phyloP scores from a whole-genome alignment of 2,888 invertebrate species.

The Chloroclystis v-ata region DNA sequence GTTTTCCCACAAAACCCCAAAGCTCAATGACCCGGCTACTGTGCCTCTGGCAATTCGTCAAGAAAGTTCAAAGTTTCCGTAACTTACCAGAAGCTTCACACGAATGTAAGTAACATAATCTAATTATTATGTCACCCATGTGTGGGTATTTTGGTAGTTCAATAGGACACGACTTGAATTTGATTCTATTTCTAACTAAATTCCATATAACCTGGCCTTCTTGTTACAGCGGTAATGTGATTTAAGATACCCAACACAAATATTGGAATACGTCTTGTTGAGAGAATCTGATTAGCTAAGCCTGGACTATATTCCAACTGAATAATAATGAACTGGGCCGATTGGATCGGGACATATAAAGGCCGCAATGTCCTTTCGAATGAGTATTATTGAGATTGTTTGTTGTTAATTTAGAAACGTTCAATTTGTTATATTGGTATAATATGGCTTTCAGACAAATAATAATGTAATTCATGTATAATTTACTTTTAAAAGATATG shows the following conservation, averaged over 20 bases:
- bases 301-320: conserved; percentile 53
- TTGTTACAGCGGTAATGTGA: conserved; percentile 69
- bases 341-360: conserved; percentile 32
- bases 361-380: conserved; percentile 3
- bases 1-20: conserved; percentile 1
- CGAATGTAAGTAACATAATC: conserved; percentile 10
- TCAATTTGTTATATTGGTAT: neutral
- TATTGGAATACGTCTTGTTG: conserved; percentile 66
- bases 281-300: conserved; percentile 60
- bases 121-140: conserved; percentile 19
- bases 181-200: conserved; percentile 57
- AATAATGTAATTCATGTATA: no score
- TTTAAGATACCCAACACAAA: conserved; percentile 72
- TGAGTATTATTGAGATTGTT: neutral
- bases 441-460: no score
- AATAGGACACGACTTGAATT: conserved; percentile 65
- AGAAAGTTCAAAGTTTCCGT: conserved; percentile 7
- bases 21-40: conserved; percentile 4
- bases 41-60: conserved; percentile 3
- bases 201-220: conserved; percentile 66
- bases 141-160: conserved; percentile 20
- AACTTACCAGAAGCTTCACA: conserved; percentile 2
- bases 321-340: conserved; percentile 50
- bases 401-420: neutral
- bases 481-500: no score